These are phyloP conservation scores for Melospiza georgiana DNA, from an alignment of 2,113 vertebrate species.

Conservation along the genomic window DNA sequence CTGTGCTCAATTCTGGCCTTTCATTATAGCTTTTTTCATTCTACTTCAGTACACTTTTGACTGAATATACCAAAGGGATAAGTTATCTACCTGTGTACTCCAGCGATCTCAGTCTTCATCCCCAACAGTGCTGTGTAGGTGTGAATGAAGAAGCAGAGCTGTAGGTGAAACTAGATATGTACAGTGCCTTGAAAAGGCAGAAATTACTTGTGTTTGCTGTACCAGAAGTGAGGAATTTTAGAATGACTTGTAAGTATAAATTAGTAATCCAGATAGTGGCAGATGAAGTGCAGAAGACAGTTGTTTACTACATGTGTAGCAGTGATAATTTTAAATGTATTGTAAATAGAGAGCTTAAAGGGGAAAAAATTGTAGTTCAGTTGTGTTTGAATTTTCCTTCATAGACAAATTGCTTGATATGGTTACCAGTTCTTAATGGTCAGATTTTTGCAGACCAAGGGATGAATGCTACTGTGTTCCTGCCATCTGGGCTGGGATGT, in stretches of 20 bases:
- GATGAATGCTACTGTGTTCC: not conserved
- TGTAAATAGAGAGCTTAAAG: not conserved
- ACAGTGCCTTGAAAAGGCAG: not conserved
- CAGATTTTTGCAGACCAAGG: not conserved
- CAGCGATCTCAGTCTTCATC: accelerated
- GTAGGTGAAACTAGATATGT: not conserved
- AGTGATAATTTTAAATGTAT: not conserved
- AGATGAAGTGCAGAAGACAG: not conserved
- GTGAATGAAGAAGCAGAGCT: not conserved
- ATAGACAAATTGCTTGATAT: not conserved
- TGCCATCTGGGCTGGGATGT: not conserved
- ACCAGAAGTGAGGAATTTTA: not conserved
- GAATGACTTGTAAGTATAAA: not conserved
- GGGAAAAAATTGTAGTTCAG: not conserved
- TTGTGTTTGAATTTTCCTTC: not conserved
- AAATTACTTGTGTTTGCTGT: not conserved
- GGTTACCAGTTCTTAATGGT: not conserved
- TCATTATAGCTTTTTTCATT: not conserved
- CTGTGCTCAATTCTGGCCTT: not conserved
- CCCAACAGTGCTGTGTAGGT: not conserved
- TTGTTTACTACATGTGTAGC: not conserved
- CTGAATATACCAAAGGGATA: not conserved
- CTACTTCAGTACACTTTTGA: not conserved
- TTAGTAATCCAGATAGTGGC: not conserved
- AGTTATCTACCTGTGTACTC: not conserved